These are phyloP conservation scores for Phthorimaea operculella DNA, from an alignment of 1,140 invertebrate species.

Conservation along the genomic window DNA sequence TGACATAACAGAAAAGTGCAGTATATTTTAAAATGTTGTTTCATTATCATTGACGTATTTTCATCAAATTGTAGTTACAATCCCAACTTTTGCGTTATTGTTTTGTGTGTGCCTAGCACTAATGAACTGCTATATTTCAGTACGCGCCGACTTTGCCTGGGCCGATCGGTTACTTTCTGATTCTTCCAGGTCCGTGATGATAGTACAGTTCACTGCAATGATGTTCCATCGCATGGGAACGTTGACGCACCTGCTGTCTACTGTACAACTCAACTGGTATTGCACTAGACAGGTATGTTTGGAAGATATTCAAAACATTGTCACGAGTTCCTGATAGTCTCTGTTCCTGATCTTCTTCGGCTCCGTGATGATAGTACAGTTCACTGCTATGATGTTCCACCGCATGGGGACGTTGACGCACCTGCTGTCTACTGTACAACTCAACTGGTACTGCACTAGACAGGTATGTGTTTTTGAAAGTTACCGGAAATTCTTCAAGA, in stretches of 20 bases:
- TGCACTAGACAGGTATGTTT: conserved; percentile 79
- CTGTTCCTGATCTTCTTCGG: conserved; percentile 98
- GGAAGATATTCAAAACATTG: too few relatives aligned
- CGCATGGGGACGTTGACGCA: conserved; percentile 97
- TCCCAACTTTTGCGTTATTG: too few relatives aligned
- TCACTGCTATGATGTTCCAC: conserved; percentile 98
- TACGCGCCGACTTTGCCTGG: too few relatives aligned
- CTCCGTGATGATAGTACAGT: conserved; percentile 94
- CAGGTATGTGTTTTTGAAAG: conserved; percentile 67
- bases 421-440: conserved; percentile 93
- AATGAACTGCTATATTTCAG: too few relatives aligned
- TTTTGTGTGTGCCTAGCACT: too few relatives aligned
- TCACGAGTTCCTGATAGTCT: conserved; percentile 86
- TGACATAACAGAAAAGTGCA: too few relatives aligned
- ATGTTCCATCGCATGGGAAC: conserved; percentile 98
- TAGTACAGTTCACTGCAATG: conserved; percentile 98
- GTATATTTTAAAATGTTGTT: too few relatives aligned
- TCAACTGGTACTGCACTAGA: conserved; percentile 86
- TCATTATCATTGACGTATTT: too few relatives aligned
- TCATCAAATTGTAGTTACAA: too few relatives aligned
- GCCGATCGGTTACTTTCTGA: conserved; percentile 96
- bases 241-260: conserved; percentile 95
- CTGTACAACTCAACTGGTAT: conserved; percentile 90
- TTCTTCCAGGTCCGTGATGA: conserved; percentile 96
- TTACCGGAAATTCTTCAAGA: too few relatives aligned